Base-by-base conservation (phyloP, 2,888 invertebrate genomes). In the Phengaris alcon region DNA sequence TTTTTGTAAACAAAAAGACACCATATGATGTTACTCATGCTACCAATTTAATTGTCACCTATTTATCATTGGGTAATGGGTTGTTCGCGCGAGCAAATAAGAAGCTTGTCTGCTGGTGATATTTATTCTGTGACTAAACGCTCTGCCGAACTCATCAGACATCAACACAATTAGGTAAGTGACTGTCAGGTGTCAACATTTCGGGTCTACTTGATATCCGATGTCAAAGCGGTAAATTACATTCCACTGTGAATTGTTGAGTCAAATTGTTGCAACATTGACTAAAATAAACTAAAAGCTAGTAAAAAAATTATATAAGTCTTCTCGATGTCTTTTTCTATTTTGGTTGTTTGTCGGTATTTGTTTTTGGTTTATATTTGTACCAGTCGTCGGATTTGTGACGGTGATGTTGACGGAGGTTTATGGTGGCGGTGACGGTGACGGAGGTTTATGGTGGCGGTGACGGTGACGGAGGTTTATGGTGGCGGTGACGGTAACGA, bases 141-240 rank as follows among this genome's bases (percentile, higher is more conserved):
- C 7, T 57, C 15, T 57, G 35, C 35, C 35, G 35, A 35, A 6
- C 48, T 48, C 6, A 22, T 3, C 22, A 3, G 22, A 59, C 59
- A 59, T 59, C 22, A 22, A 22, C 22, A 10, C 22, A 22, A 52
- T 59, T 59, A 59, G 22, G 22, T 64, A 64, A 35, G 64, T 64
- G 64, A 12, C 64, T 44, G 35, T 44, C 64, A 64, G 35, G 10
- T 52, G 52, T 52, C 10, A 52, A 9, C 64, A 13, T 44, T 64
- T 13, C 6, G 13, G 64, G 64, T 64, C 64, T 44, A 44, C 35
- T 64, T 13, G 6, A 3, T 48, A 6, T 9, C 10, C 35, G 64
- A 64, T 64, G 64, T 35, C 64, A 44, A 9, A 64, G 64, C 64
- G 35, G 6, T 64, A 64, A 64, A 64, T 64, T 35, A 64, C 12